Conservation (phyloP, 2,888 invertebrate species). For the Muscina levida region DNA sequence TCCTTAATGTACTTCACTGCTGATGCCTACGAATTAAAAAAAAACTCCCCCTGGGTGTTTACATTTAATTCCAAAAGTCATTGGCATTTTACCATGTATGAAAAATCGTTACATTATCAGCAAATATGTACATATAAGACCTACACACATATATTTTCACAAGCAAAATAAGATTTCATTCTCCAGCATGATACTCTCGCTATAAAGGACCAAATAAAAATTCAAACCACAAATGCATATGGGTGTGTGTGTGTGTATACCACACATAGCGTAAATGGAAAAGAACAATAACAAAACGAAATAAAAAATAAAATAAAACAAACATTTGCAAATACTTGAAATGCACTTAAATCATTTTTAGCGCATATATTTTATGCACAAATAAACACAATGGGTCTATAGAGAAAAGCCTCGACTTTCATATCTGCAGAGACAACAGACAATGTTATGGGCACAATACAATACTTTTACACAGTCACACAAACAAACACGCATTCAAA, state of each 20-base stretch:
- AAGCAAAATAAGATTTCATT: too few relatives aligned
- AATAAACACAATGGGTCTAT: neutral
- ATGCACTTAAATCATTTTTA: conserved; percentile 12
- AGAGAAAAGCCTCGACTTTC: conserved; percentile 6
- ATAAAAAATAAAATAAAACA: neutral
- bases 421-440: neutral
- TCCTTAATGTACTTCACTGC: too few relatives aligned
- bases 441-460: conserved; percentile 4
- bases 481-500: too few relatives aligned
- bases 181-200: neutral
- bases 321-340: conserved; percentile 13
- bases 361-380: conserved; percentile 9
- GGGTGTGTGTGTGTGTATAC: neutral
- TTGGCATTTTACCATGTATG: too few relatives aligned
- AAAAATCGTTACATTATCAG: conserved; percentile 14
- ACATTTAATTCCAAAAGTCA: too few relatives aligned
- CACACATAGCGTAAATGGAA: neutral
- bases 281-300: neutral
- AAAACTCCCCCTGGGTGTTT: too few relatives aligned
- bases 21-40: too few relatives aligned
- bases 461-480: neutral
- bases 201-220: too few relatives aligned
- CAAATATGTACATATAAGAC: too few relatives aligned
- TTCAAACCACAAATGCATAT: conserved; percentile 1
- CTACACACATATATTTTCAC: neutral